Conservation (phyloP, 2,113 vertebrate species). For the Donacobius atricapilla region DNA sequence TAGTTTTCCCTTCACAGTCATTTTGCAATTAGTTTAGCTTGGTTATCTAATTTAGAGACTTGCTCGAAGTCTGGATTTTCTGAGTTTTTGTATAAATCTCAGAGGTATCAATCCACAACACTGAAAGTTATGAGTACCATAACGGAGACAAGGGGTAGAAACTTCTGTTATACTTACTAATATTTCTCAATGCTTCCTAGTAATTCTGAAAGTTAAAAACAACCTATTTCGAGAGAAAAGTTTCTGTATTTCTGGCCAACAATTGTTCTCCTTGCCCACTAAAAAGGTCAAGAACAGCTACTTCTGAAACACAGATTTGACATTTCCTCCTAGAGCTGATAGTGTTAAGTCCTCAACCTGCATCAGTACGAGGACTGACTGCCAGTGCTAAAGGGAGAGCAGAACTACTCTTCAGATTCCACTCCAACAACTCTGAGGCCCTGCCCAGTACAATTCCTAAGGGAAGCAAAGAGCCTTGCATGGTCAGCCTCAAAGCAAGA, state of each 20-base stretch:
- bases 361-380: accelerated
- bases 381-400: background rate
- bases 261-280: background rate
- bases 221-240: background rate
- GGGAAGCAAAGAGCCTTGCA: background rate
- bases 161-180: background rate
- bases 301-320: background rate
- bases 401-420: background rate
- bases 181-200: background rate
- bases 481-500: background rate
- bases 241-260: background rate
- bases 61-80: background rate
- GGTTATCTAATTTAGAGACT: background rate
- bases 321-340: background rate
- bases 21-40: background rate
- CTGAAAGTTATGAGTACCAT: background rate
- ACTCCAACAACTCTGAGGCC: background rate
- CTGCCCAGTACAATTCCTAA: background rate
- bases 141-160: background rate
- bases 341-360: background rate
- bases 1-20: background rate
- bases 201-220: background rate
- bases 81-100: background rate
- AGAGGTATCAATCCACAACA: background rate
- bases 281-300: background rate